Conservation (phyloP, 2,113 vertebrate genomes). For the Hemibagrus wyckioides region DNA sequence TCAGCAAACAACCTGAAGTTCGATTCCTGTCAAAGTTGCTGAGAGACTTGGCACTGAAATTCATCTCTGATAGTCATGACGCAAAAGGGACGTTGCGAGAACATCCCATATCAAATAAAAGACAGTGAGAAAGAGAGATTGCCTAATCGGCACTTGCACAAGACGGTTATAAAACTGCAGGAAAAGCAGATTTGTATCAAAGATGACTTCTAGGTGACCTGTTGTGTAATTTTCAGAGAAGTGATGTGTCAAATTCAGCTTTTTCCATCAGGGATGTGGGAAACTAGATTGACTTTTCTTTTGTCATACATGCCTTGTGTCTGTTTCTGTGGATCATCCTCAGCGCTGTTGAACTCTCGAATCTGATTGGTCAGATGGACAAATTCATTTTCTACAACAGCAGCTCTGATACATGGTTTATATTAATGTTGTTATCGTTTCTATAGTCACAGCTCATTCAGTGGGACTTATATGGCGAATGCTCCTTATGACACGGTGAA, state of each 20-base stretch:
- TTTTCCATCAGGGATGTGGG: conserved; percentile 42
- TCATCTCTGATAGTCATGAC: background rate
- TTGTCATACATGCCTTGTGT: background rate
- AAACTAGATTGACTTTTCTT: background rate
- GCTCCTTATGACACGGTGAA: background rate
- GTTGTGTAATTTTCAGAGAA: conserved; percentile 19
- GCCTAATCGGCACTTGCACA: conserved; percentile 31
- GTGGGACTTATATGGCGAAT: background rate
- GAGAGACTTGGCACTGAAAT: background rate
- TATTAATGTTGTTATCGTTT: background rate
- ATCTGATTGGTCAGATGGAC: background rate
- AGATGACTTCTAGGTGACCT: conserved; percentile 33
- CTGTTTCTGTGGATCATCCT: background rate
- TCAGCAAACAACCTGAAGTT: background rate
- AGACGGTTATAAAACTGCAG: conserved; percentile 10
- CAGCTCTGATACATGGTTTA: background rate
- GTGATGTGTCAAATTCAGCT: background rate
- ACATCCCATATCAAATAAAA: background rate
- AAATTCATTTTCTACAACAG: background rate
- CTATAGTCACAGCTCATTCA: background rate
- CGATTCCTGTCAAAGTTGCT: background rate
- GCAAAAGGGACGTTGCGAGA: conserved; percentile 26
- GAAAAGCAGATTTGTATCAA: conserved; percentile 33
- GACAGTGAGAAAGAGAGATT: conserved; percentile 14
- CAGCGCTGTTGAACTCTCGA: background rate